Evolutionary conservation across 2,888 invertebrate genomes (phyloP).

Genomic region (Dugesia japonica): DNA sequence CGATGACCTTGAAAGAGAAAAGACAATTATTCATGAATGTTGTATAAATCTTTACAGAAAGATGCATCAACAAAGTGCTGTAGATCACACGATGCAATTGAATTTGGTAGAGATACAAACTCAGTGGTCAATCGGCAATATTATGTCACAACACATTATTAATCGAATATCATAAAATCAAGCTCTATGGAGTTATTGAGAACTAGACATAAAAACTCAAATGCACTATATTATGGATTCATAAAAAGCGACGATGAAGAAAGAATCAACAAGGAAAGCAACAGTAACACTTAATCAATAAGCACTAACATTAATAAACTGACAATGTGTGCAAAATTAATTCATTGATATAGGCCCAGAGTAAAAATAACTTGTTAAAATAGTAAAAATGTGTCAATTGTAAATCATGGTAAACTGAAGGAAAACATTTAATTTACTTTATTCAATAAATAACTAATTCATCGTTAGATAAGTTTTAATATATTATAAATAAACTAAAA

Average conservation of each 20-base stretch:
- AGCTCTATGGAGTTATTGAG: conserved; percentile 1
- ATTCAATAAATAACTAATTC: no score
- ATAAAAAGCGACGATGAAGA: background rate
- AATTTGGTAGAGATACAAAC: background rate
- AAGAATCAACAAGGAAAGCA: conserved; percentile 20
- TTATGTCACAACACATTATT: background rate
- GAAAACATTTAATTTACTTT: no score
- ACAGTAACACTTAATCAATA: conserved; percentile 9
- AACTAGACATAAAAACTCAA: background rate
- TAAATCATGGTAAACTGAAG: background rate
- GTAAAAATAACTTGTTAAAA: background rate
- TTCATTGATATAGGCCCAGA: conserved; percentile 10
- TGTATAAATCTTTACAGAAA: conserved; percentile 1
- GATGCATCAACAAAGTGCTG: conserved; percentile 20
- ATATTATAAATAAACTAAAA: no score
- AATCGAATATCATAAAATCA: conserved; percentile 5
- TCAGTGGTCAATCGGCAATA: background rate
- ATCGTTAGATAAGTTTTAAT: no score
- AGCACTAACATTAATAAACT: background rate
- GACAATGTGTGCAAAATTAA: conserved; percentile 7
- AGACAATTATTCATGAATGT: conserved; percentile 13
- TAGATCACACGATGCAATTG: background rate
- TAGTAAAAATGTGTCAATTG: background rate
- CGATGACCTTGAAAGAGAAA: conserved; percentile 1
- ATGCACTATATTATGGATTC: conserved; percentile 15